Percentiles rank a stretch among this genome's conserved stretches.
These are phyloP conservation scores for Dynastes tityus DNA, from an alignment of 2,888 invertebrate genomes.

Conservation along the genomic window DNA sequence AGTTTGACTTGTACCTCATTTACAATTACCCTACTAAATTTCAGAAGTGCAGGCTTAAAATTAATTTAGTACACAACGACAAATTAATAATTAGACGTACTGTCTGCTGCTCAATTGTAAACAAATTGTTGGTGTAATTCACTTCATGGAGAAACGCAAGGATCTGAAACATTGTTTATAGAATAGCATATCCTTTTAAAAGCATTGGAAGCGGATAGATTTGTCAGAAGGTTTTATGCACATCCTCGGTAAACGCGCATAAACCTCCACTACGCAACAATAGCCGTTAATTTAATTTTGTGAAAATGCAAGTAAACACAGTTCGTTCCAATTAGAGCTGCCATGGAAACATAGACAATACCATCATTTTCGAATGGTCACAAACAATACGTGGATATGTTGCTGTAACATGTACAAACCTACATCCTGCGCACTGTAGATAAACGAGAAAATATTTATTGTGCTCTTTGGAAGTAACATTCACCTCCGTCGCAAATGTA, in stretches of 20 bases:
- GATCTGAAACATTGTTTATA: not conserved
- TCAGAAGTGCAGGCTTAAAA: too few relatives aligned
- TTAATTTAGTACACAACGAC: too few relatives aligned
- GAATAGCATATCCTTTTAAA: slow-evolving; percentile 19
- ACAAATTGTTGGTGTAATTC: too few relatives aligned
- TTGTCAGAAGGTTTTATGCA: slow-evolving; percentile 32
- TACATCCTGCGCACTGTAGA: slow-evolving; percentile 31
- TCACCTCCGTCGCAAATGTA: not conserved
- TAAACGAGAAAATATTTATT: slow-evolving; percentile 21
- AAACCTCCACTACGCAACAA: slow-evolving; percentile 42
- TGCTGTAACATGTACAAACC: slow-evolving; percentile 44
- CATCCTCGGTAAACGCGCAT: slow-evolving; percentile 2
- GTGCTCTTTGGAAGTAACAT: not conserved
- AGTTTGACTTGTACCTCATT: too few relatives aligned
- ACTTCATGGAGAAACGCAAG: too few relatives aligned
- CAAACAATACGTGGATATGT: slow-evolving; percentile 50
- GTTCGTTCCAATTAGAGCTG: slow-evolving; percentile 44
- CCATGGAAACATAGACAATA: slow-evolving; percentile 51
- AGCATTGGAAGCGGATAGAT: slow-evolving; percentile 13
- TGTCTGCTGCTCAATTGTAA: too few relatives aligned
- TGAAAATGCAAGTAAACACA: slow-evolving; percentile 42
- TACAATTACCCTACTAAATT: too few relatives aligned
- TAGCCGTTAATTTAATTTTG: slow-evolving; percentile 40
- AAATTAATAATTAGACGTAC: too few relatives aligned
- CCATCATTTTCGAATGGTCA: slow-evolving; percentile 52